phyloP scores from a whole-genome alignment of 1,140 invertebrate species.

The Solenopsis invicta region DNA sequence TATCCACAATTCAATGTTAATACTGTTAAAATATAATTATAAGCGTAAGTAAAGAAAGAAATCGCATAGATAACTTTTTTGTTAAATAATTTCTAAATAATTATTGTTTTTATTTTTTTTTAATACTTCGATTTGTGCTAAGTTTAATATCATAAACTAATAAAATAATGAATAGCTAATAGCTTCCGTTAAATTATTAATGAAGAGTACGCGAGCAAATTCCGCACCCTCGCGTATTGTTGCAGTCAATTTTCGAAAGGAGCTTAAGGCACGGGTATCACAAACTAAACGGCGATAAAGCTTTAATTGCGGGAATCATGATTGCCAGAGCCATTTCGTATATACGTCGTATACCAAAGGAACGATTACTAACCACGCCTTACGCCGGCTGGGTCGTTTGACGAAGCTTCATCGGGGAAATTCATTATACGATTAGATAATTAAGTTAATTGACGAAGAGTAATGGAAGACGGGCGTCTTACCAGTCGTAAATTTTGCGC shows the following conservation, averaged over 20 bases:
- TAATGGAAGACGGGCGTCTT: constrained; percentile 80
- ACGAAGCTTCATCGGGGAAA: constrained; percentile 77
- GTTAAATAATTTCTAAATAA: constrained; percentile 5
- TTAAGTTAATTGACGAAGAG: constrained; percentile 84
- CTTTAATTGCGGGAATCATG: constrained; percentile 64
- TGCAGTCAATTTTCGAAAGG: constrained; percentile 20
- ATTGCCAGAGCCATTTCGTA: constrained; percentile 50
- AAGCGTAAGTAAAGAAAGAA: background rate
- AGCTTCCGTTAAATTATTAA: background rate
- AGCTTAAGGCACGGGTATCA: background rate
- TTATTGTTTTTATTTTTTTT: background rate
- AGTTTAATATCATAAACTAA: background rate
- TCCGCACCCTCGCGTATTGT: constrained; percentile 1
- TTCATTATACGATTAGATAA: constrained; percentile 85
- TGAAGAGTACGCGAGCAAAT: background rate
- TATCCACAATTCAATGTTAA: background rate
- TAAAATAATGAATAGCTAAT: constrained; percentile 1
- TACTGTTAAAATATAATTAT: background rate
- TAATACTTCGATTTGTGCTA: background rate
- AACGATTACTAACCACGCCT: constrained; percentile 69
- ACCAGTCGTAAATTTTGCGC: constrained; percentile 74
- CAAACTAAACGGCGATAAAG: constrained; percentile 59
- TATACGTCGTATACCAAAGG: constrained; percentile 65
- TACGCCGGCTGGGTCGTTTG: constrained; percentile 72
- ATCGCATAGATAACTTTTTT: background rate